A percentile compares a stretch with the other conserved stretches of the same genome.
Evolutionary conservation across 1,140 invertebrate genomes (phyloP).

Genomic region (Mya arenaria): DNA sequence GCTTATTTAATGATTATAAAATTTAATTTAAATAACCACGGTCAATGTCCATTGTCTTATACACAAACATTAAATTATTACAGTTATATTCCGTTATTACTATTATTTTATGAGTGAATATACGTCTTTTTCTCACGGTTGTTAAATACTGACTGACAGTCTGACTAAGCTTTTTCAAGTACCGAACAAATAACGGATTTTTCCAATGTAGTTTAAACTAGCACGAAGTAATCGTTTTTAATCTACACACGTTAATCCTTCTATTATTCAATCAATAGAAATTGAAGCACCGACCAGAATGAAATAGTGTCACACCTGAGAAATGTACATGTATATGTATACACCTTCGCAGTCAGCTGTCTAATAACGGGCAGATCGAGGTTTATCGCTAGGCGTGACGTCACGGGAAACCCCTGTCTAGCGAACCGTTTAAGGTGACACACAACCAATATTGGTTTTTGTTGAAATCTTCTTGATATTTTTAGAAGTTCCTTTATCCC

Average conservation of each 20-base stretch:
- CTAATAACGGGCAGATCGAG: conserved; percentile 21
- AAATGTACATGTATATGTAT: conserved; percentile 43
- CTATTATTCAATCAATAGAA: not conserved
- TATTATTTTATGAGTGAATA: no score
- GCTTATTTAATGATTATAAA: no score
- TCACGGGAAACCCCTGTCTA: conserved; percentile 16
- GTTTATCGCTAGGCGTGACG: conserved; percentile 30
- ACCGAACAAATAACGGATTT: no score
- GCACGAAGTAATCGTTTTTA: not conserved
- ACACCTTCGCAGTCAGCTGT: conserved; percentile 44
- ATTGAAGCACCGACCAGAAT: not conserved
- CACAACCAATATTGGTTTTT: no score
- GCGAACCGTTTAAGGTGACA: no score
- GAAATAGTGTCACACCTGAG: conserved; percentile 37
- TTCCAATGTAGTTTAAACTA: no score
- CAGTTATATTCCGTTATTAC: no score
- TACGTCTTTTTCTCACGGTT: conserved; percentile 37
- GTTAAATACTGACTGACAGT: not conserved
- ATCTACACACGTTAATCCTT: not conserved
- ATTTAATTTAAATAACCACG: no score
- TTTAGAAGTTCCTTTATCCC: no score
- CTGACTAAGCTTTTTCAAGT: not conserved
- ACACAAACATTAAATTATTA: no score
- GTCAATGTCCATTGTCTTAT: no score
- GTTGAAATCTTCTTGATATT: no score